Percentiles rank a stretch among this genome's conserved stretches.
These are phyloP conservation scores for Malurus melanocephalus DNA, from an alignment of 2,113 vertebrate species.

Conservation along the genomic window DNA sequence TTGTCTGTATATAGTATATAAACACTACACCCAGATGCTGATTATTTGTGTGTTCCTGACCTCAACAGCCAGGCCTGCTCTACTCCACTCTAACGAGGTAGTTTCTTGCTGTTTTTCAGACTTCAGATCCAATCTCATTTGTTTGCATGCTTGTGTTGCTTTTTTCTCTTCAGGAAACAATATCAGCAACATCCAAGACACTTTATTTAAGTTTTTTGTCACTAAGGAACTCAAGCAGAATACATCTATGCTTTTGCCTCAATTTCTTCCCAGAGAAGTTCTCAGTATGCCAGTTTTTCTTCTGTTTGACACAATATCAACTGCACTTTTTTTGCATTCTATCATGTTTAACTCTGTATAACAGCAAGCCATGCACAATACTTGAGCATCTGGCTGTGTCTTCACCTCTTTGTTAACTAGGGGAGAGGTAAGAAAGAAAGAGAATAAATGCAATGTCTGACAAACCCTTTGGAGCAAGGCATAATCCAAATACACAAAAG, in stretches of 20 bases:
- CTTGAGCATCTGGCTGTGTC: background rate
- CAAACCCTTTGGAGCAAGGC: background rate
- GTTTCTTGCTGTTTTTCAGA: background rate
- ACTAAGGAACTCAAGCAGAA: background rate
- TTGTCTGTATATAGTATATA: background rate
- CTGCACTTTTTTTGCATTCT: background rate
- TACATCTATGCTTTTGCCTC: background rate
- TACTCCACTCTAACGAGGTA: background rate
- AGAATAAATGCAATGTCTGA: background rate
- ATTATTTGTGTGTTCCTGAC: background rate
- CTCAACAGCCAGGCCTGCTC: background rate
- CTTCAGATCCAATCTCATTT: background rate
- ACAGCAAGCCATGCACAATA: background rate
- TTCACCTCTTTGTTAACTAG: background rate
- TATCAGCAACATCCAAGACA: background rate
- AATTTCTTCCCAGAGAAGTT: background rate
- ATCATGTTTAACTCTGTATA: background rate
- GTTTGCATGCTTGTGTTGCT: background rate
- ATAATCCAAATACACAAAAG: background rate
- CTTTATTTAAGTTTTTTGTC: background rate
- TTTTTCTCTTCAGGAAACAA: background rate
- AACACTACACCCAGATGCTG: background rate
- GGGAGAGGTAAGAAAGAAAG: background rate
- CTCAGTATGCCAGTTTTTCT: background rate
- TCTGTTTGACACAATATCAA: background rate